Evolutionary conservation across 2,888 invertebrate species (phyloP).

Genomic region (Yponomeuta cagnagella): DNA sequence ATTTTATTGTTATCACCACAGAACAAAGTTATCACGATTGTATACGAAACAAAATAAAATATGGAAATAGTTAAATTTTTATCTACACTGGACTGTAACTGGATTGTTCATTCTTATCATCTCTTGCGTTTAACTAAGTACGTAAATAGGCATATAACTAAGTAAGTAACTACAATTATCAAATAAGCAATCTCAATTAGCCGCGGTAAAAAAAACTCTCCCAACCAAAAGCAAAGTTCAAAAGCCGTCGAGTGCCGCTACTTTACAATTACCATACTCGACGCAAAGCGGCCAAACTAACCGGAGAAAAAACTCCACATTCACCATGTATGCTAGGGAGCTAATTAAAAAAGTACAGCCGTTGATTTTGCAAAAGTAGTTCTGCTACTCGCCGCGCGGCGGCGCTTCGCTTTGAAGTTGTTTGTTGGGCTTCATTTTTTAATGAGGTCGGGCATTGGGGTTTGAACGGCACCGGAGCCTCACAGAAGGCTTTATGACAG

Average conservation of each 20-base stretch:
- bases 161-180: no score
- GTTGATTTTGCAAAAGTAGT: slow-evolving; percentile 68
- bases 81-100: no score
- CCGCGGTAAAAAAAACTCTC: background rate
- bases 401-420: slow-evolving; percentile 62
- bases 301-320: slow-evolving; percentile 62
- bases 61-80: no score
- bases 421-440: slow-evolving; percentile 64
- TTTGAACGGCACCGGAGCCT: background rate
- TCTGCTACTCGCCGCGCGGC: slow-evolving; percentile 69
- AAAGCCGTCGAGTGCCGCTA: slow-evolving; percentile 47
- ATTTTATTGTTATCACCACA: no score
- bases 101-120: no score
- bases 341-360: slow-evolving; percentile 74
- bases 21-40: no score
- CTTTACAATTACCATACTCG: slow-evolving; percentile 71
- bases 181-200: background rate
- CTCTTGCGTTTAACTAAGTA: no score
- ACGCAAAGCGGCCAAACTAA: slow-evolving; percentile 71
- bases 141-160: no score
- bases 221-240: slow-evolving; percentile 33
- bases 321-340: slow-evolving; percentile 66
- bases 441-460: slow-evolving; percentile 59
- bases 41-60: no score
- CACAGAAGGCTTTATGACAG: slow-evolving; percentile 13